Percentiles rank a stretch among this genome's conserved stretches.
phyloP scores from a whole-genome alignment of 2,888 invertebrate genomes.

The Euzophera pinguis region DNA sequence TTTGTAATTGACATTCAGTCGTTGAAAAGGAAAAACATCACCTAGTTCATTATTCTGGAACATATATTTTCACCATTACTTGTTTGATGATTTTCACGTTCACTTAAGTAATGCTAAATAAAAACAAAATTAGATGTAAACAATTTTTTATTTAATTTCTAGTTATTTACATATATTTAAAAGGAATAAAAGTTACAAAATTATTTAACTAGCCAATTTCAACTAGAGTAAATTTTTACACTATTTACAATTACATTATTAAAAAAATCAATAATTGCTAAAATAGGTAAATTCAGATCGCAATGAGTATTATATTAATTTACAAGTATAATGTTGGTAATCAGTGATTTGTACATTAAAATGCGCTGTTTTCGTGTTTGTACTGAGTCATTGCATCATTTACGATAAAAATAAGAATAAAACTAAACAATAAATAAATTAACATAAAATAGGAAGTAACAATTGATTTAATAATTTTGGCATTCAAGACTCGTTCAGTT shows the following conservation, averaged over 20 bases:
- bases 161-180: slow-evolving; percentile 39
- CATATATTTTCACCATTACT: too few relatives aligned
- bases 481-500: neutral
- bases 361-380: slow-evolving; percentile 42
- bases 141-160: slow-evolving; percentile 35
- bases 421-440: slow-evolving; percentile 22
- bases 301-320: slow-evolving; percentile 40
- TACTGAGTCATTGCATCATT: slow-evolving; percentile 37
- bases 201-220: slow-evolving; percentile 43
- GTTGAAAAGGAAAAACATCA: too few relatives aligned
- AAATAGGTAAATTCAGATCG: slow-evolving; percentile 32
- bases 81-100: too few relatives aligned
- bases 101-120: neutral
- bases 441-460: slow-evolving; percentile 28
- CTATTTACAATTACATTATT: slow-evolving; percentile 58
- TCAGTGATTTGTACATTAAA: slow-evolving; percentile 44
- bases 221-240: slow-evolving; percentile 42
- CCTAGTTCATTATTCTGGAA: too few relatives aligned
- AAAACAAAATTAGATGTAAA: slow-evolving; percentile 24
- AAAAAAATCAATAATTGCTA: slow-evolving; percentile 30
- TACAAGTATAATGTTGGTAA: slow-evolving; percentile 23
- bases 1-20: too few relatives aligned
- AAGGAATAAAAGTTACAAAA: slow-evolving; percentile 31
- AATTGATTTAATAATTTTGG: slow-evolving; percentile 5
- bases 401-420: slow-evolving; percentile 4